phyloP scores from a whole-genome alignment of 2,888 invertebrate species.

The Bugula neritina region DNA sequence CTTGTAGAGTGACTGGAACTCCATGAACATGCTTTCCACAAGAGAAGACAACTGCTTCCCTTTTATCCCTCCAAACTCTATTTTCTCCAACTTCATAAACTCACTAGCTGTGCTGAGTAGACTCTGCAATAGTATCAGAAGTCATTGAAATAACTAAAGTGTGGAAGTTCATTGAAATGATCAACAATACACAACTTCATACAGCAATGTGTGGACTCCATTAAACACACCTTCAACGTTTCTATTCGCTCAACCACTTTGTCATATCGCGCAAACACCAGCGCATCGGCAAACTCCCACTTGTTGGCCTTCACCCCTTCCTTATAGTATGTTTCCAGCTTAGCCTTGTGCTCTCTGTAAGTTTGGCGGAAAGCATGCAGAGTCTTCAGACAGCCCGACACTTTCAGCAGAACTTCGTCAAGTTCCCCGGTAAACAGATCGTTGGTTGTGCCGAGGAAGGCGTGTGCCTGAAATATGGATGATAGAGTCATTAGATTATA shows the following conservation, averaged over 20 bases:
- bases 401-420: slow-evolving; percentile 81
- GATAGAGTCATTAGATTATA: too few relatives aligned
- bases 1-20: slow-evolving; percentile 53
- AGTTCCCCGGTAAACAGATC: slow-evolving; percentile 91
- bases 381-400: slow-evolving; percentile 54
- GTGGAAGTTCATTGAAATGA: too few relatives aligned
- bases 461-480: slow-evolving; percentile 24
- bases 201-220: too few relatives aligned
- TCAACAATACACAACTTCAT: too few relatives aligned
- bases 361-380: slow-evolving; percentile 44
- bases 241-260: slow-evolving; percentile 49
- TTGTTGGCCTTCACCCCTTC: slow-evolving; percentile 43
- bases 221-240: slow-evolving; percentile 47
- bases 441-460: slow-evolving; percentile 74
- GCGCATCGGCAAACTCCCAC: slow-evolving; percentile 53
- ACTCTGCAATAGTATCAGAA: slow-evolving; percentile 60
- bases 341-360: slow-evolving; percentile 50
- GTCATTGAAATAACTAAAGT: too few relatives aligned
- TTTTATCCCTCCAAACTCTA: slow-evolving; percentile 75
- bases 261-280: slow-evolving; percentile 53
- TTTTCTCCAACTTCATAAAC: slow-evolving; percentile 87
- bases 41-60: slow-evolving; percentile 52
- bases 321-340: slow-evolving; percentile 50
- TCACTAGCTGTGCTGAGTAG: slow-evolving; percentile 87
- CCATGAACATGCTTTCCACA: slow-evolving; percentile 51